These are phyloP conservation scores for Hermatobates lingyangjiaoensis DNA, from an alignment of 1,140 invertebrate species.

Conservation along the genomic window DNA sequence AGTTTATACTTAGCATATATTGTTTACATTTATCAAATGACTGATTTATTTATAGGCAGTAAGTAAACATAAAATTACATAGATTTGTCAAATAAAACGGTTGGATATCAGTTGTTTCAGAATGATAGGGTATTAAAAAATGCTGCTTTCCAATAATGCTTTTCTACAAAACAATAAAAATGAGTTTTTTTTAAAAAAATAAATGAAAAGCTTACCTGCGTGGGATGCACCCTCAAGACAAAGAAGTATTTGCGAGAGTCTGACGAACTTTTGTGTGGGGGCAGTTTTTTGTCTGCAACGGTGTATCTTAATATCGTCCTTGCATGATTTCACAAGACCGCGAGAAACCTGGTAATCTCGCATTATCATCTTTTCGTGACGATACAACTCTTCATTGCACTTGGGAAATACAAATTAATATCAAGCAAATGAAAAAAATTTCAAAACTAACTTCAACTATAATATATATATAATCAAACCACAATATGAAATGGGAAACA, in stretches of 20 bases:
- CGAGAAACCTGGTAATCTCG: conserved; percentile 82
- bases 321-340: conserved; percentile 71
- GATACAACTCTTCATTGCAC: conserved; percentile 67
- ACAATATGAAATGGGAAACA: no score
- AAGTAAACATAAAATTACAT: no score
- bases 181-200: no score
- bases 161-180: no score
- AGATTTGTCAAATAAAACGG: no score
- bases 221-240: conserved; percentile 76
- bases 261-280: conserved; percentile 60
- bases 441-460: conserved; percentile 50
- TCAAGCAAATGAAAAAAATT: conserved; percentile 32
- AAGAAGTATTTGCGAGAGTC: conserved; percentile 74
- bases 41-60: no score
- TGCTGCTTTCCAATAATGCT: no score
- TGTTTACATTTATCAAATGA: no score
- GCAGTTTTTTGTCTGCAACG: conserved; percentile 53
- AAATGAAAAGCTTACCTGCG: conserved; percentile 42
- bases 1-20: no score
- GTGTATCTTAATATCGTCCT: conserved; percentile 70
- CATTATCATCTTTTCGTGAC: conserved; percentile 69
- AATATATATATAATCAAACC: no score
- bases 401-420: conserved; percentile 18
- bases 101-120: no score
- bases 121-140: no score